Evolutionary conservation across 37 sponge, comb jelly and placozoan species (phyloP).

Genomic region (Tethya wilhelma): DNA sequence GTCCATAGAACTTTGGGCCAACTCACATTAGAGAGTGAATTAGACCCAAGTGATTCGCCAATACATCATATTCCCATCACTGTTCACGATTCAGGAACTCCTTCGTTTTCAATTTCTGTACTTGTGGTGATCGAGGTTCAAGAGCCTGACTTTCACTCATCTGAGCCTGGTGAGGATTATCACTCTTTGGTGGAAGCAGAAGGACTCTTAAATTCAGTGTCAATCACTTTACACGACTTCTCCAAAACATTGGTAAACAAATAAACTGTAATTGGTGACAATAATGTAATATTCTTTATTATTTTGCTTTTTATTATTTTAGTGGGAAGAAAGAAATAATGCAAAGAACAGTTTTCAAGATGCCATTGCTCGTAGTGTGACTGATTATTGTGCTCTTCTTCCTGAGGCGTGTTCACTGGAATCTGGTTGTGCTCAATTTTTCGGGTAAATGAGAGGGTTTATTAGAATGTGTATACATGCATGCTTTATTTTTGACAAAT

Average conservation of each 20-base stretch:
- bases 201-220: neutral
- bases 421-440: slow-evolving; percentile 17
- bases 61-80: neutral
- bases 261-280: neutral
- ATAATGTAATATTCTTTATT: neutral
- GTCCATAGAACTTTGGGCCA: neutral
- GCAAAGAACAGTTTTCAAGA: neutral
- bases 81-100: neutral
- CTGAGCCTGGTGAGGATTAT: neutral
- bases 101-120: neutral
- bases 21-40: neutral
- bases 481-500: neutral
- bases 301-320: neutral
- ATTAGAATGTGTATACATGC: neutral
- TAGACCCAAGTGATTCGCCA: neutral
- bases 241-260: neutral
- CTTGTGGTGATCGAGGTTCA: slow-evolving; percentile 2
- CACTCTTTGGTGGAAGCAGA: neutral
- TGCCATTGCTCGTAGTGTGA: slow-evolving; percentile 6
- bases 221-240: neutral
- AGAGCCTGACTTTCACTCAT: neutral
- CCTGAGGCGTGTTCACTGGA: slow-evolving; percentile 16
- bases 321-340: slow-evolving; percentile 5
- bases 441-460: slow-evolving; percentile 6
- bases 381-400: slow-evolving; percentile 17